phyloP scores from a whole-genome alignment of 2,797 vertebrate genomes.

The Sebastolobus altivelis region DNA sequence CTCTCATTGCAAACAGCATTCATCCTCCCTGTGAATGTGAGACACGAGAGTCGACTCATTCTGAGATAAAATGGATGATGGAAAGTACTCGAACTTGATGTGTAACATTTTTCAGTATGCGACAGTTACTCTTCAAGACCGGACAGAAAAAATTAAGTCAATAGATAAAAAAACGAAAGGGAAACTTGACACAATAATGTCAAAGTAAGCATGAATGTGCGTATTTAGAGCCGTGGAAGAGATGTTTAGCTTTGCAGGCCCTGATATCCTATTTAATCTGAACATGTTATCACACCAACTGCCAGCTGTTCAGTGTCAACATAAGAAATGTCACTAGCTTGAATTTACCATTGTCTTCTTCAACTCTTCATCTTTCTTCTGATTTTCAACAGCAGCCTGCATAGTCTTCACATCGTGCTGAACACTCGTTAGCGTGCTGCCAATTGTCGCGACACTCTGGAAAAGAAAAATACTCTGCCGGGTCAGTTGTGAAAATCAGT shows the following conservation, averaged over 20 bases:
- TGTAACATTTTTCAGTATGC: background rate
- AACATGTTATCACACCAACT: background rate
- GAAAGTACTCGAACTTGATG: background rate
- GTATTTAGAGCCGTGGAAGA: background rate
- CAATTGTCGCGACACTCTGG: conserved; percentile 96
- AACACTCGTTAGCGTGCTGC: conserved; percentile 94
- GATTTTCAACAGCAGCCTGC: conserved; percentile 89
- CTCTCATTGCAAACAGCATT: conserved; percentile 1
- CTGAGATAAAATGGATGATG: background rate
- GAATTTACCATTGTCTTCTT: conserved; percentile 75
- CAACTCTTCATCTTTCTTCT: conserved; percentile 86
- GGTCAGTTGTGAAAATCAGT: background rate
- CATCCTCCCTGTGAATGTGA: background rate
- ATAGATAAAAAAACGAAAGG: background rate
- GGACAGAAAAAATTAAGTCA: background rate
- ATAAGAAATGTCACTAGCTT: background rate
- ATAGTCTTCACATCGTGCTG: conserved; percentile 94
- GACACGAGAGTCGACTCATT: background rate
- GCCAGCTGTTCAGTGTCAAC: background rate
- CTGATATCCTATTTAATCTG: background rate
- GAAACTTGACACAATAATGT: background rate
- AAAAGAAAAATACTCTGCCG: conserved; percentile 34
- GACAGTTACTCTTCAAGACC: background rate
- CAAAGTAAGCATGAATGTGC: background rate
- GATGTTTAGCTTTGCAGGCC: background rate